phyloP scores from a whole-genome alignment of 2,888 invertebrate genomes.

The Drosophila melanosoma region DNA sequence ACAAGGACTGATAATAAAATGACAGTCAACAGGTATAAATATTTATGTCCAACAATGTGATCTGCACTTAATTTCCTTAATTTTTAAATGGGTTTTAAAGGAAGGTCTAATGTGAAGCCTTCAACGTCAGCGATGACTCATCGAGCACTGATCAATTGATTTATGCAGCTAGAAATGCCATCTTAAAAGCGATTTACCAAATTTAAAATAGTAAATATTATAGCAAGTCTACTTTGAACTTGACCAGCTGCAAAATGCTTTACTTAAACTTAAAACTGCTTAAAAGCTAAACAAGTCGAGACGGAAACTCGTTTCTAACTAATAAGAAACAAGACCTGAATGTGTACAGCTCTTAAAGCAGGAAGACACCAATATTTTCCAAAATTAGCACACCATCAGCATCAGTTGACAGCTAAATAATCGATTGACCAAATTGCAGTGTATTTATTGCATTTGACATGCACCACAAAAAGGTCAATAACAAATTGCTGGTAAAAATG shows the following conservation, averaged over 20 bases:
- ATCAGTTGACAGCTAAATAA: slow-evolving; percentile 2
- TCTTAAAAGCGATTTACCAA: slow-evolving; percentile 1
- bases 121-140: slow-evolving; percentile 12
- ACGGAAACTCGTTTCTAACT: slow-evolving; percentile 26
- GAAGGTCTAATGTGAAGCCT: not conserved
- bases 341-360: slow-evolving; percentile 29
- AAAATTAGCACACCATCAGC: slow-evolving; percentile 15
- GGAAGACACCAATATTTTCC: slow-evolving; percentile 35
- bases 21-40: not conserved
- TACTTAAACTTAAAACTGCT: slow-evolving; percentile 10
- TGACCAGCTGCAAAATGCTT: slow-evolving; percentile 37
- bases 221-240: slow-evolving; percentile 33
- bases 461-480: slow-evolving; percentile 1
- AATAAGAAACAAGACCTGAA: not conserved
- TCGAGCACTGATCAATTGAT: not conserved
- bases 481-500: not conserved
- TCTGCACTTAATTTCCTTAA: not conserved
- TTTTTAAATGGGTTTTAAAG: not conserved
- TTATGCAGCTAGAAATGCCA: not conserved
- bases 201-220: slow-evolving; percentile 17
- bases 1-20: not conserved
- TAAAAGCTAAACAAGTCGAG: slow-evolving; percentile 16
- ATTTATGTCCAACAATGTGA: not conserved
- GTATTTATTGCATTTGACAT: slow-evolving; percentile 21
- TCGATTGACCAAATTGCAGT: slow-evolving; percentile 21